A percentile compares a stretch with the other conserved stretches of the same genome.
These are phyloP conservation scores for Hippocampus abdominalis DNA, from an alignment of 2,113 vertebrate species.

Conservation along the genomic window DNA sequence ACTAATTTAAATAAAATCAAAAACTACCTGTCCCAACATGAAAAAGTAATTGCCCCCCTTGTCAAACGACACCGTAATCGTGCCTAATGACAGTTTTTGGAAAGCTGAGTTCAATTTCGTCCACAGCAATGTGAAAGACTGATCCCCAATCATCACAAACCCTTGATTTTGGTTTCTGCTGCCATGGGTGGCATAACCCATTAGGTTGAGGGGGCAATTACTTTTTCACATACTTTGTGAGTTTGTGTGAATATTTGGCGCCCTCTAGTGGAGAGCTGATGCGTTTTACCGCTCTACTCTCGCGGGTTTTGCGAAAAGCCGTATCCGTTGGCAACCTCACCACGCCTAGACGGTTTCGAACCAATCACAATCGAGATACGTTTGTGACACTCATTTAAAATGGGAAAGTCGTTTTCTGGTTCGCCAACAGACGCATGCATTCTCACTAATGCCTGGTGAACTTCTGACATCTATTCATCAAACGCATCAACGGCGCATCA, in stretches of 20 bases:
- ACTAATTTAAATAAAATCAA: too few relatives aligned
- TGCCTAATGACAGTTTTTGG: too few relatives aligned
- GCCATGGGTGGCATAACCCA: too few relatives aligned
- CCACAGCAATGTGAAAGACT: too few relatives aligned
- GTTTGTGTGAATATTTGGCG: conserved; percentile 18
- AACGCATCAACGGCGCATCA: not conserved
- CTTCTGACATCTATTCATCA: not conserved
- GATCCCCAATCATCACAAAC: too few relatives aligned
- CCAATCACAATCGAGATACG: conserved; percentile 55
- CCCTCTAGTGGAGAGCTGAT: conserved; percentile 25
- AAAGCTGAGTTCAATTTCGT: too few relatives aligned
- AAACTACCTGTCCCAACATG: too few relatives aligned
- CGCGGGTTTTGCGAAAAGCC: conserved; percentile 40
- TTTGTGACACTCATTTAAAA: conserved; percentile 68
- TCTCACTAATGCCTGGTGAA: not conserved
- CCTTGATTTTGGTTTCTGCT: too few relatives aligned
- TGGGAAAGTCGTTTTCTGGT: not conserved
- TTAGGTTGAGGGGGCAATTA: too few relatives aligned
- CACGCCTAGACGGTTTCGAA: conserved; percentile 1
- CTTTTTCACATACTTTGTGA: too few relatives aligned
- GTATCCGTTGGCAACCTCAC: conserved; percentile 53
- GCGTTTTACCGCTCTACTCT: conserved; percentile 43
- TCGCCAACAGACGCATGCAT: not conserved
- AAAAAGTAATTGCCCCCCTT: too few relatives aligned
- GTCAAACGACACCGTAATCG: too few relatives aligned